Evolutionary conservation across 2,113 vertebrate genomes (phyloP).

Genomic region (Forbesichthys agassizii): DNA sequence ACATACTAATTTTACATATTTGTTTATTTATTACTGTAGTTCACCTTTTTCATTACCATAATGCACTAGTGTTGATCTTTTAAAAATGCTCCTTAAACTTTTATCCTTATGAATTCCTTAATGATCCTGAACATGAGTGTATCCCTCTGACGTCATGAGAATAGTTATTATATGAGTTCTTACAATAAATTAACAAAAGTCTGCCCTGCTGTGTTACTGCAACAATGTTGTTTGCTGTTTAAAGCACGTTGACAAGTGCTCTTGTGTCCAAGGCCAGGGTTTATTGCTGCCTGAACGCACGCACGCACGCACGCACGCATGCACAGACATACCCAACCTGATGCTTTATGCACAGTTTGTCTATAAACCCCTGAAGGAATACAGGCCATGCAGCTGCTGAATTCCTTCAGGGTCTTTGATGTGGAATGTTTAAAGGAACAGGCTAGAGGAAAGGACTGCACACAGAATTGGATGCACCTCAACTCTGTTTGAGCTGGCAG

Average conservation of each 20-base stretch:
- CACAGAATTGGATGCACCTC: not conserved
- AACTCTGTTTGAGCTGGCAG: not conserved
- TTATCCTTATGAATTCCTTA: too few relatives aligned
- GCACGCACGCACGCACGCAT: not conserved
- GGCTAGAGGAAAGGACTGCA: not conserved
- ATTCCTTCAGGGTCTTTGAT: slow-evolving; percentile 5
- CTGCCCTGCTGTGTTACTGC: not conserved
- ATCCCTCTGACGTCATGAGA: too few relatives aligned
- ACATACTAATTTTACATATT: too few relatives aligned
- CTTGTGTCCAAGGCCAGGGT: slow-evolving; percentile 16
- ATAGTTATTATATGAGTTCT: too few relatives aligned
- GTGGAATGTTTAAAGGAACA: not conserved
- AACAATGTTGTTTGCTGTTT: slow-evolving; percentile 6
- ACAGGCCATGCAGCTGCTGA: slow-evolving; percentile 6
- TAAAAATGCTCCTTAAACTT: too few relatives aligned
- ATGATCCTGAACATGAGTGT: too few relatives aligned
- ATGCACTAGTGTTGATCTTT: too few relatives aligned
- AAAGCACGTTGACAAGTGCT: slow-evolving; percentile 6
- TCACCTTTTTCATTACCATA: too few relatives aligned
- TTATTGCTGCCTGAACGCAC: not conserved
- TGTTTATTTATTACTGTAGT: too few relatives aligned
- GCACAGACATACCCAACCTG: not conserved
- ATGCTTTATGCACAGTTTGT: slow-evolving; percentile 9
- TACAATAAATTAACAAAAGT: too few relatives aligned
- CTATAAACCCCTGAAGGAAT: not conserved